Evolutionary conservation across 2,113 vertebrate genomes (phyloP).

Genomic region (Castor canadensis): DNA sequence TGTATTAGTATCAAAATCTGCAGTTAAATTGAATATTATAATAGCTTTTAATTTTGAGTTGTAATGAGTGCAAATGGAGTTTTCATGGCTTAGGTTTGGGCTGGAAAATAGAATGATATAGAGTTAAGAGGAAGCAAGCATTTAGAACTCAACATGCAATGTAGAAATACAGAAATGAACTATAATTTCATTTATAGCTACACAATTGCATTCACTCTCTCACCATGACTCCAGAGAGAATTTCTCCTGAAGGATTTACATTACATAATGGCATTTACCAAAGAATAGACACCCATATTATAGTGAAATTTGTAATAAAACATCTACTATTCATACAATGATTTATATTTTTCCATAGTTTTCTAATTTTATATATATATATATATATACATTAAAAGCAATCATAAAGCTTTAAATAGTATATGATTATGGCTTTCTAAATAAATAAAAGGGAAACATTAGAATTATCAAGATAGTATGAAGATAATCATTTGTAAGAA

Average conservation of each 20-base stretch:
- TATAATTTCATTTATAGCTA: not conserved
- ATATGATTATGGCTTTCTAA: not conserved
- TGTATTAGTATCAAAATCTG: not conserved
- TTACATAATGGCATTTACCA: not conserved
- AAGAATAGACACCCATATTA: not conserved
- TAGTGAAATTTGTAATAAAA: not conserved
- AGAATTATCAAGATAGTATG: not conserved
- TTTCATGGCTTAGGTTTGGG: not conserved
- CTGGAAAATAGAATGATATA: not conserved
- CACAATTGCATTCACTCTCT: not conserved
- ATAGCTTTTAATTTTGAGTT: not conserved
- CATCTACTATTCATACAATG: not conserved
- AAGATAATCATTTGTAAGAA: not conserved
- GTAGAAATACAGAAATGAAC: not conserved
- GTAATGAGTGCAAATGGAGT: not conserved
- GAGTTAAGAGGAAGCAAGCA: not conserved
- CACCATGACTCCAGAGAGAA: not conserved
- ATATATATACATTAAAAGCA: not conserved
- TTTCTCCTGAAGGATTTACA: not conserved
- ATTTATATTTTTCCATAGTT: not conserved
- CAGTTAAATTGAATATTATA: not conserved
- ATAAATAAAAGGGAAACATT: not conserved
- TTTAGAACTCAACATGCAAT: conserved; percentile 1
- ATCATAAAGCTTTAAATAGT: not conserved
- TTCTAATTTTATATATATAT: not conserved